Evolutionary conservation across 2,888 invertebrate species (phyloP), one percentile per base, ranked within the genome.

Genomic region (Lasioglossum pauxillum): DNA sequence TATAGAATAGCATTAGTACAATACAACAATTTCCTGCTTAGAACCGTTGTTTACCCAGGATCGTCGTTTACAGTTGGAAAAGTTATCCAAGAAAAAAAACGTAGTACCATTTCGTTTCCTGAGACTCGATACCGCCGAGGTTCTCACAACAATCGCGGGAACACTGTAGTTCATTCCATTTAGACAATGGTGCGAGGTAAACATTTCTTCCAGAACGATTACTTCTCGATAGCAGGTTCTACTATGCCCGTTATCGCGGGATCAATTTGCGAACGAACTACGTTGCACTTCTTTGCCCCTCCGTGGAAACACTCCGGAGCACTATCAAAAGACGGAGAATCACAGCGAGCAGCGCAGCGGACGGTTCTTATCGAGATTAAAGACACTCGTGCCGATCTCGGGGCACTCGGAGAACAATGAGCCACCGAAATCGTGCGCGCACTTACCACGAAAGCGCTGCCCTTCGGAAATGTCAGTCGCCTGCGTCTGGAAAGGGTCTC

Each of bases 381-480:
- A 67, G 35, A 35, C 67, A 31, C 67, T 64, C 0, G 7, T 10
- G 35, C 67, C 67, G 67, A 67, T 67, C 67, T 31, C 31, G 19
- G 35, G 0, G 67, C 67, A 35, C 69, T 12, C 23, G 16, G 10
- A 64, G 27, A 16, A 64, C 64, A 64, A 53, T 8, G 72, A 5
- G 46, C 35, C 46, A 12, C 1, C 7, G 38, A 27, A 69, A 72
- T 19, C 16, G 53, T 14, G 41, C 1, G 35, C 57, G 75, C 75
- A 92, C 94, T 93, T 90, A 95, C 95, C 87, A 94, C 93, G 80
- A 96, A 95, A 64, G 95, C 95, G 89, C 95, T 96, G 75, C 95
- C 95, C 85, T 95, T 95, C 16, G 96, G 96, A 92, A 96, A 95
- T 60, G 93, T 89, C 49, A 96, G 91, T 69, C 95, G 89, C 86